These are phyloP conservation scores for Sicus ferrugineus DNA, from an alignment of 2,888 invertebrate species.

Conservation along the genomic window DNA sequence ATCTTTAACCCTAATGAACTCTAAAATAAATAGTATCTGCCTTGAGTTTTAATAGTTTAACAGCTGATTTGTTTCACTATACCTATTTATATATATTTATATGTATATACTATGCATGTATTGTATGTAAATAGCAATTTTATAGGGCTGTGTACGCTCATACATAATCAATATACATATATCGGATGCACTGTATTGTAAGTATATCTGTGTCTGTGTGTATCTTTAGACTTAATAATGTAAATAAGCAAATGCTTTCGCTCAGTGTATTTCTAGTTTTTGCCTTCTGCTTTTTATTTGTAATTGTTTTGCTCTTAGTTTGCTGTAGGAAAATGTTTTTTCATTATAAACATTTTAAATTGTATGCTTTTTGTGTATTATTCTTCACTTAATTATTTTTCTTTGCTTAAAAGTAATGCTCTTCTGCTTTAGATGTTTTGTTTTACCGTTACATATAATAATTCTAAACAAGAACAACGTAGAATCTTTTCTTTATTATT, in stretches of 20 bases:
- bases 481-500: conserved; percentile 45
- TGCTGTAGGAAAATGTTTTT: conserved; percentile 36
- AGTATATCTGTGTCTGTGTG: conserved; percentile 24
- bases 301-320: conserved; percentile 30
- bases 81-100: conserved; percentile 35
- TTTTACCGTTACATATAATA: conserved; percentile 29
- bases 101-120: conserved; percentile 12
- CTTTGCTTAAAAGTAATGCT: conserved; percentile 32
- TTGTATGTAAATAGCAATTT: conserved; percentile 26
- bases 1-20: neutral
- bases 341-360: conserved; percentile 30
- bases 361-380: conserved; percentile 34
- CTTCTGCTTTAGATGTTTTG: conserved; percentile 39
- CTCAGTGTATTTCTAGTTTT: conserved; percentile 29
- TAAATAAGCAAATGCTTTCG: conserved; percentile 28
- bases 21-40: neutral
- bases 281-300: conserved; percentile 3
- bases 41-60: conserved; percentile 11
- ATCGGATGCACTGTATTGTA: conserved; percentile 6
- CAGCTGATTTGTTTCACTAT: conserved; percentile 3
- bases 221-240: conserved; percentile 24
- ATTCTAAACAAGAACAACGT: conserved; percentile 59
- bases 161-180: conserved; percentile 9
- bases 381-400: conserved; percentile 31
- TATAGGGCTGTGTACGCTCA: conserved; percentile 23